Conservation (phyloP, 2,888 invertebrate species). For the Ophion obscuratus region DNA sequence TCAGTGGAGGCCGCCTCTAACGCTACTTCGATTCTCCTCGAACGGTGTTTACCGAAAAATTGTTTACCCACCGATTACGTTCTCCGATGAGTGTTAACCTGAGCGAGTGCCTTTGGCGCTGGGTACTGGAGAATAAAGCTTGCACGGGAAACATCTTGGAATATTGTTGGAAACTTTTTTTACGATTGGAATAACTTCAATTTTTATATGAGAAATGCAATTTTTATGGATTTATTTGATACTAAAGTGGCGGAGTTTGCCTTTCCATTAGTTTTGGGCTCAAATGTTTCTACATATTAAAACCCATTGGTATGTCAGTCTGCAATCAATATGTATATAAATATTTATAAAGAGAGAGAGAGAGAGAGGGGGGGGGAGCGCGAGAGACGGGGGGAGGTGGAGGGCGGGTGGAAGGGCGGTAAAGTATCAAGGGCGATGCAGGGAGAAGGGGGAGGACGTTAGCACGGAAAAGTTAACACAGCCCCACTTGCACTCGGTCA, state of each 20-base stretch:
- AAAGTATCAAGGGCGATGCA: constrained; percentile 4
- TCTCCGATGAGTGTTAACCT: constrained; percentile 70
- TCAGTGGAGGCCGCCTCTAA: background rate
- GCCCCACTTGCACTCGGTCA: constrained; percentile 38
- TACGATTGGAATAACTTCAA: background rate
- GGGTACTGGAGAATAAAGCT: constrained; percentile 24
- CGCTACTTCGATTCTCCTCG: constrained; percentile 19
- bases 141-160: constrained; percentile 65
- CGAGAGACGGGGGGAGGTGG: background rate
- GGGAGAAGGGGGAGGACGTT: constrained; percentile 36
- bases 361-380: background rate
- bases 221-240: background rate
- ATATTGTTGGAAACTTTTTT: background rate
- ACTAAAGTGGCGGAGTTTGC: background rate
- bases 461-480: constrained; percentile 58
- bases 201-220: background rate
- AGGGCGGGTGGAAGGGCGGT: constrained; percentile 15
- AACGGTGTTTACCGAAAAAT: constrained; percentile 54
- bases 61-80: constrained; percentile 68
- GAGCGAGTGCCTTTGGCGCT: constrained; percentile 58
- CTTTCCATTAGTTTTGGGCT: background rate
- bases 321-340: constrained; percentile 1
- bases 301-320: background rate
- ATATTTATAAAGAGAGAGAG: background rate
- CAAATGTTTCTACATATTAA: background rate